These are phyloP conservation scores for Eubasilissa regina DNA, from an alignment of 1,140 invertebrate species.

Conservation along the genomic window DNA sequence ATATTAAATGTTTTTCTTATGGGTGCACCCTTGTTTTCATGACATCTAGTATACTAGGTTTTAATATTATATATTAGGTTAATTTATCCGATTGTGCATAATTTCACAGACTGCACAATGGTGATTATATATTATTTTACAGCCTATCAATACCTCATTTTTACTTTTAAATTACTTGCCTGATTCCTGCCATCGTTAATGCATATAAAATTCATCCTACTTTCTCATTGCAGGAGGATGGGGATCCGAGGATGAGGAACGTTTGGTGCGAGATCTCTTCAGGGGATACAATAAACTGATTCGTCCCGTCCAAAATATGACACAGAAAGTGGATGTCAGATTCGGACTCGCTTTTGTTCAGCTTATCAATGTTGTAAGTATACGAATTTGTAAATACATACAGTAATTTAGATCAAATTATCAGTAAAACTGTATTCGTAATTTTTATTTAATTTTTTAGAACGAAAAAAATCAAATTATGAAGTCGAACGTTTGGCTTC, in stretches of 20 bases:
- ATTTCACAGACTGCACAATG: too few species aligned
- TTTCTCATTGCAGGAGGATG: slow-evolving; percentile 46
- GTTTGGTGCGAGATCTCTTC: slow-evolving; percentile 96
- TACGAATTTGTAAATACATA: not conserved
- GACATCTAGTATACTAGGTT: too few species aligned
- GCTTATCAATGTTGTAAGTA: slow-evolving; percentile 95
- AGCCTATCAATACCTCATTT: not conserved
- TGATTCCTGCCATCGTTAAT: not conserved
- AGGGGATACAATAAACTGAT: slow-evolving; percentile 99
- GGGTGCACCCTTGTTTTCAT: too few species aligned
- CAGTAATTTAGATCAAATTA: not conserved
- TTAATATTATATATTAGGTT: too few species aligned
- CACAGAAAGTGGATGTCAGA: slow-evolving; percentile 95
- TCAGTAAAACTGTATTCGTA: not conserved
- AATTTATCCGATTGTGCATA: not conserved
- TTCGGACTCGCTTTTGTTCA: slow-evolving; percentile 98
- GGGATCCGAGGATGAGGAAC: slow-evolving; percentile 93
- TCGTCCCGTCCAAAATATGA: slow-evolving; percentile 97
- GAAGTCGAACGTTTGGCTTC: slow-evolving; percentile 98
- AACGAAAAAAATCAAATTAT: slow-evolving; percentile 99
- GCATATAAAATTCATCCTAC: too few species aligned
- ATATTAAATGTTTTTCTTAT: too few species aligned
- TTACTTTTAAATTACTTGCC: not conserved
- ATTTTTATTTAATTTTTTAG: slow-evolving; percentile 75
- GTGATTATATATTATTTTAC: too few species aligned